Evolutionary conservation across 2,888 invertebrate genomes (phyloP), one percentile per base, ranked within the genome.

Genomic region (Andrena minutula): DNA sequence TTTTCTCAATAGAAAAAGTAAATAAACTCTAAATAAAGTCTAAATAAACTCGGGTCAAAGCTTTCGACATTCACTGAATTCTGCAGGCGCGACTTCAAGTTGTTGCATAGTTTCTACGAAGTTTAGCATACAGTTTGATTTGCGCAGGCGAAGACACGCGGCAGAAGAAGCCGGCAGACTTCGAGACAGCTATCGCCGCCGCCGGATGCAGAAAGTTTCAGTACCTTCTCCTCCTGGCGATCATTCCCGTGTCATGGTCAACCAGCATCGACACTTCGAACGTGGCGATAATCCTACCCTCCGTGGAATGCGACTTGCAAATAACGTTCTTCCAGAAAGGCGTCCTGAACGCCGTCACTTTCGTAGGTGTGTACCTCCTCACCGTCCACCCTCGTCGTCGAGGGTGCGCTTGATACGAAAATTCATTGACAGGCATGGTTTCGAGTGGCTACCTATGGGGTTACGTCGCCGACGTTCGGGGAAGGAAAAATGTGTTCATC

Each of bases 361-460:
- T 97, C 93, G 95, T 96, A 88, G 97, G 97, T 96, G 91, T 88
- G 86, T 70, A n/a, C 4, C 10, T 5, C n/a, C 4, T 49, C 2
- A 2, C 28, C 16, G 10, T 6, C 28, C 10, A 2, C 2, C 10
- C 5, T 8, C 2, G 0, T 53, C 23, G 41, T 53, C 28, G 1
- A 0, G 10, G 20, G 53, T n/a, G 7, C 12, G 41, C 7, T 7
- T 5, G 10, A 64, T 51, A 4, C 5, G 2, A 41, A 8, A 16
- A 30, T 35, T 28, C 32, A 16, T 26, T 8, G 28, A n/a, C 28
- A 97, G 97, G 97, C 28, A 97, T 97, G 97, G 96, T 97, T 75
- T 95, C 95, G 0, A 97, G 97, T 66, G 97, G 97, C 0, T 95
- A 97, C 91, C 82, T 97, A 4, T 97, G 97, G 97, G 97, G 97